A percentile compares a stretch with the other conserved stretches of the same genome.
These are phyloP conservation scores for Clarias magur DNA, from an alignment of 2,113 vertebrate genomes.

Conservation along the genomic window DNA sequence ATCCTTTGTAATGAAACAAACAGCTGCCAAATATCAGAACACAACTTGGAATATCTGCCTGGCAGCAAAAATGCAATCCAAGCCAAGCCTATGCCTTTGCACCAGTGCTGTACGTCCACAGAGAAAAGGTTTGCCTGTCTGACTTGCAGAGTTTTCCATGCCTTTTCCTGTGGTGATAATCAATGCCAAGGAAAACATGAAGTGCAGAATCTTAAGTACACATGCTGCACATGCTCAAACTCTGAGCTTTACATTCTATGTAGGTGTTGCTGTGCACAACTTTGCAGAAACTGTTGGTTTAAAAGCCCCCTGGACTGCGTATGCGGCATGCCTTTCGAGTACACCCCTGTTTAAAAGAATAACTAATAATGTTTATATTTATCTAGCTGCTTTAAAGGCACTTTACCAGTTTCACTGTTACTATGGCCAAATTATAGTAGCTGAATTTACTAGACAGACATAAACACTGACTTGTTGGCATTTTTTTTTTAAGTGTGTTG, in stretches of 20 bases:
- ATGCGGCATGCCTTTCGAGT: conserved; percentile 64
- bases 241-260: conserved; percentile 47
- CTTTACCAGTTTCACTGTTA: neutral
- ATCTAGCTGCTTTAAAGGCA: conserved; percentile 48
- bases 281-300: conserved; percentile 67
- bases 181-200: conserved; percentile 49
- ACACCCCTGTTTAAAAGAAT: conserved; percentile 14
- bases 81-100: conserved; percentile 51
- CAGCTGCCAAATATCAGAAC: neutral
- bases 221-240: conserved; percentile 29
- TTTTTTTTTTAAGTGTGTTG: neutral
- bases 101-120: conserved; percentile 56
- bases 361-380: neutral
- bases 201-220: fast-evolving
- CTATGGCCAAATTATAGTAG: neutral
- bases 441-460: neutral
- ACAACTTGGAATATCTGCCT: neutral
- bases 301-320: conserved; percentile 51
- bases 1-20: neutral
- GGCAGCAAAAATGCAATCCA: neutral
- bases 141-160: conserved; percentile 63
- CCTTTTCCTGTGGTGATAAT: conserved; percentile 11
- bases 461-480: neutral
- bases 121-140: conserved; percentile 55
- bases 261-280: conserved; percentile 60